Conservation (phyloP, 2,888 invertebrate species). For the Cerastis leucographa region DNA sequence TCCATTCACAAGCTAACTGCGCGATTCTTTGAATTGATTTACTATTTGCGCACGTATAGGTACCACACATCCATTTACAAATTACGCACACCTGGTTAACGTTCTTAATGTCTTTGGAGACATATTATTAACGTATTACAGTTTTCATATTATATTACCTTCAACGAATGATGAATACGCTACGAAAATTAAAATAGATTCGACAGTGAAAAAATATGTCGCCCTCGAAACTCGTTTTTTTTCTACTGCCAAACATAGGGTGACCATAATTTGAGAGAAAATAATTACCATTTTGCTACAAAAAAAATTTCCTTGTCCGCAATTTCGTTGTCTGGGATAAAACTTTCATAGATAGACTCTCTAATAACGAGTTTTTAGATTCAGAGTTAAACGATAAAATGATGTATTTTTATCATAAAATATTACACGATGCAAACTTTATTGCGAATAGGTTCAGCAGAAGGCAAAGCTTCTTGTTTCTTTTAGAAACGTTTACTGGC, state of each 20-base stretch:
- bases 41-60: conserved; percentile 61
- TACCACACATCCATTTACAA: conserved; percentile 37
- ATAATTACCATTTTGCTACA: conserved; percentile 20
- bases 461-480: neutral
- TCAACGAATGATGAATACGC: conserved; percentile 48
- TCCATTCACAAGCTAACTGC: conserved; percentile 73
- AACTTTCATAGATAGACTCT: neutral
- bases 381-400: neutral
- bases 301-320: neutral
- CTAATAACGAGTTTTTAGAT: neutral
- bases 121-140: conserved; percentile 2
- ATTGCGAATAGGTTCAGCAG: neutral
- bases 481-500: neutral
- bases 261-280: conserved; percentile 48
- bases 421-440: neutral
- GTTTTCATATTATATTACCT: conserved; percentile 61
- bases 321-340: neutral
- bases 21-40: conserved; percentile 68
- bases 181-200: conserved; percentile 57
- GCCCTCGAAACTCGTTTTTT: conserved; percentile 66
- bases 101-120: neutral
- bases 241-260: conserved; percentile 67
- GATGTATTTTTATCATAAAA: neutral
- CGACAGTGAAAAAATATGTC: conserved; percentile 68
- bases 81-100: conserved; percentile 14